Evolutionary conservation across 2,797 vertebrate genomes (phyloP), one percentile per base, ranked within the genome.

Genomic region (Ateles fusciceps): DNA sequence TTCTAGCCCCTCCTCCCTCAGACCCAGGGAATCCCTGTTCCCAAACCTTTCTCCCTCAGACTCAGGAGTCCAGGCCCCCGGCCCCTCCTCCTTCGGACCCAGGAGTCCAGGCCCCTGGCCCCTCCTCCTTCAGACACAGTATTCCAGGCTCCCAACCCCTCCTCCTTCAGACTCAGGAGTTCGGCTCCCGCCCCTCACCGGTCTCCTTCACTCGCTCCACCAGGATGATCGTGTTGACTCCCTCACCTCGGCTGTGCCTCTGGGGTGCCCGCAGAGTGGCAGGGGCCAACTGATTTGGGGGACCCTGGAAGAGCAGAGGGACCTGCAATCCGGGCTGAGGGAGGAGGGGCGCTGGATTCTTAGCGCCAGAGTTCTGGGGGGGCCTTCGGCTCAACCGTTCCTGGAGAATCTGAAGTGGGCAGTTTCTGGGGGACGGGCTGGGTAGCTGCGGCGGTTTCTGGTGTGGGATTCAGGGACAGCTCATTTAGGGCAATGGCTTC

Each of bases 161-260:
- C 39, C 78, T 21, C 28, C 61, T 4, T 42, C 42, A 8, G 87
- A 42, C 42, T 55, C 75, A 1, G 75, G 55, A 64, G 8, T 55
- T 46, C 8, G 4, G 17, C 39, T 22, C 22, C n/a, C 28, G 36
- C 4, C 55, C 28, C 97, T 98, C 83, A 98, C 98, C 98, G 0
- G 97, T 97, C 89, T 98, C 95, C 79, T 98, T 42, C 61, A 98
- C 97, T 30, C 88, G 61, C 13, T 98, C 98, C 97, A 98, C 96
- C 76, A 98, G 88, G 75, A 98, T 97, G 95, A 98, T 97, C 3
- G 97, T 94, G 46, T 97, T 96, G 78, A 98, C 96, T 26, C 90
- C 89, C 36, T 98, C 97, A 19, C 90, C 91, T 36, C 75, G n/a
- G 85, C 71, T 75, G 88, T 76, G 96, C 76, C 83, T 36, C 79